Conservation (phyloP, 1,140 invertebrate species). For the Lerema accius region DNA sequence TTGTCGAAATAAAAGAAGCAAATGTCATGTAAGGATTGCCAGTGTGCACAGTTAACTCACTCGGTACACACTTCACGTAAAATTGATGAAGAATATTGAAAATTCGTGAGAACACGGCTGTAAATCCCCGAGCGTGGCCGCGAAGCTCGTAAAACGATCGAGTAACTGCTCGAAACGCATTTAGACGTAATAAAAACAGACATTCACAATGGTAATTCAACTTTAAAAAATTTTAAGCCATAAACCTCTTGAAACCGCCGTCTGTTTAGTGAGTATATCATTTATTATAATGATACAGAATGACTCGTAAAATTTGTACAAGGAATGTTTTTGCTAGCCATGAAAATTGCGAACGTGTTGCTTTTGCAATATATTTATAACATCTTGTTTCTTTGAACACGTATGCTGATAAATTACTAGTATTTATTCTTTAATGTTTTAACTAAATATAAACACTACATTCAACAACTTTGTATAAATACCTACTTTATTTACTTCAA, state of each 20-base stretch:
- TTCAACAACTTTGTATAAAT: too few relatives aligned
- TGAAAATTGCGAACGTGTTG: conserved; percentile 9
- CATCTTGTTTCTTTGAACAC: too few relatives aligned
- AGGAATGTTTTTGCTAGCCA: conserved; percentile 4
- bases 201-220: conserved; percentile 53
- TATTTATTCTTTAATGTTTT: too few relatives aligned
- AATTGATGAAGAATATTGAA: conserved; percentile 27
- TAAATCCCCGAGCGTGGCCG: conserved; percentile 15
- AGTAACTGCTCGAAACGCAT: conserved; percentile 41
- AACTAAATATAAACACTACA: too few relatives aligned
- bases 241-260: conserved; percentile 32
- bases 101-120: conserved; percentile 10
- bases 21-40: too few relatives aligned
- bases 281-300: conserved; percentile 21
- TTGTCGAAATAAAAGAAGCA: too few relatives aligned
- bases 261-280: conserved; percentile 32
- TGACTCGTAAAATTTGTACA: conserved; percentile 18
- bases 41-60: not conserved
- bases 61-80: not conserved
- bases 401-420: too few relatives aligned
- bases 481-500: too few relatives aligned
- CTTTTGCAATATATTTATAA: not conserved
- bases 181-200: conserved; percentile 49
- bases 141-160: conserved; percentile 43
- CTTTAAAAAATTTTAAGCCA: conserved; percentile 47